These are phyloP conservation scores for Drosophila diplacantha DNA, from an alignment of 2,888 invertebrate genomes.

Conservation along the genomic window DNA sequence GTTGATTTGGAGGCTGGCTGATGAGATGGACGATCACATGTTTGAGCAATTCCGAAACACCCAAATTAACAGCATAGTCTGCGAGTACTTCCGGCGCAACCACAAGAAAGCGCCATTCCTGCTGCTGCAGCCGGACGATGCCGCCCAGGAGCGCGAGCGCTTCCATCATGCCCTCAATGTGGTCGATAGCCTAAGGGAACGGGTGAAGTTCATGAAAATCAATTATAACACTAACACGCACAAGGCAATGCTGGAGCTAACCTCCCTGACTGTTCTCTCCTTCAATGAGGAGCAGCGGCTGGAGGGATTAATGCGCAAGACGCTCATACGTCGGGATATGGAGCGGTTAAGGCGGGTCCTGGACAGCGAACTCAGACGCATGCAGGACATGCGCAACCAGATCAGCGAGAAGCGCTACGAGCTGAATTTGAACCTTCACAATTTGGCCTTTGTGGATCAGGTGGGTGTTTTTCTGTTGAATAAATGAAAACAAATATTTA, in stretches of 20 bases:
- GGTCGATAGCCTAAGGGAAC: conserved; percentile 24
- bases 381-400: conserved; percentile 31
- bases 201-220: conserved; percentile 8
- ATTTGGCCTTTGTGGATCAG: conserved; percentile 23
- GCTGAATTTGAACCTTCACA: conserved; percentile 28
- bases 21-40: background rate
- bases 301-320: conserved; percentile 16
- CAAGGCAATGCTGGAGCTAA: conserved; percentile 17
- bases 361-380: conserved; percentile 18
- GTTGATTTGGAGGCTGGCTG: background rate
- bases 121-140: background rate
- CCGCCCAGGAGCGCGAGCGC: background rate
- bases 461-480: background rate
- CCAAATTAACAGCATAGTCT: background rate
- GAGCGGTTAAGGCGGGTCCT: conserved; percentile 20
- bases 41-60: background rate
- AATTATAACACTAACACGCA: conserved; percentile 4
- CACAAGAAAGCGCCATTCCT: conserved; percentile 12
- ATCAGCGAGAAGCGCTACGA: conserved; percentile 31
- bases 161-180: conserved; percentile 7
- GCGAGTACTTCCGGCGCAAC: conserved; percentile 27
- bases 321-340: conserved; percentile 21
- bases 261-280: conserved; percentile 5
- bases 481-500: background rate
- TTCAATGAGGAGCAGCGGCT: conserved; percentile 22